Evolutionary conservation across 2,888 invertebrate genomes (phyloP).

Genomic region (Cephus spinipes): DNA sequence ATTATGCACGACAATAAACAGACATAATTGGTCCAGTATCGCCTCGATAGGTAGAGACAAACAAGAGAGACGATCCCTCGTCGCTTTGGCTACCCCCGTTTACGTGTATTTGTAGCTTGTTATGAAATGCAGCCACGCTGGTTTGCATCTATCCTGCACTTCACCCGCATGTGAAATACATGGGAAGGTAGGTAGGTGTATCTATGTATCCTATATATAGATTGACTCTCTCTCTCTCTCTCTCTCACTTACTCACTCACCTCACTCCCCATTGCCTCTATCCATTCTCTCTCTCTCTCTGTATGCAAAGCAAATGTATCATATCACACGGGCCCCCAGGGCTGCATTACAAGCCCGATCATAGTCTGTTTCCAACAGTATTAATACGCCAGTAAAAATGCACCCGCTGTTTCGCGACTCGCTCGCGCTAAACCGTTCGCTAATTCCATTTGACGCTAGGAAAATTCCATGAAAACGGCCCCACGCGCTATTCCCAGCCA

Average conservation of each 20-base stretch:
- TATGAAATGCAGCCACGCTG: slow-evolving; percentile 48
- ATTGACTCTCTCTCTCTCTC: slow-evolving; percentile 1
- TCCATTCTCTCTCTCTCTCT: slow-evolving; percentile 22
- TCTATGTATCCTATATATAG: background rate
- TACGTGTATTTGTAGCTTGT: slow-evolving; percentile 51
- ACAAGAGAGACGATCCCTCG: slow-evolving; percentile 35
- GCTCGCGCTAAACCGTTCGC: slow-evolving; percentile 47
- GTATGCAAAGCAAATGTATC: slow-evolving; percentile 62
- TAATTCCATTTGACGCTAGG: slow-evolving; percentile 52
- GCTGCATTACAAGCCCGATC: slow-evolving; percentile 63
- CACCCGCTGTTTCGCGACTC: slow-evolving; percentile 48
- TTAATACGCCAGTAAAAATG: slow-evolving; percentile 60
- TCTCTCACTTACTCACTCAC: slow-evolving; percentile 28
- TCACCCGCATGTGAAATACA: slow-evolving; percentile 10
- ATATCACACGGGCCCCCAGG: slow-evolving; percentile 61
- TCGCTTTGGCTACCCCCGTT: slow-evolving; percentile 13
- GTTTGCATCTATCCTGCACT: slow-evolving; percentile 35
- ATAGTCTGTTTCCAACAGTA: slow-evolving; percentile 57
- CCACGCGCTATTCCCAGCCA: background rate
- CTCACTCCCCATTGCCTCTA: background rate
- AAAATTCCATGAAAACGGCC: slow-evolving; percentile 12
- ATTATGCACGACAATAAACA: slow-evolving; percentile 42
- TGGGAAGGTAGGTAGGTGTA: background rate
- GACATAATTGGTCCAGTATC: slow-evolving; percentile 55
- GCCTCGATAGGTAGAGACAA: slow-evolving; percentile 44